Evolutionary conservation across 2,797 vertebrate species (phyloP).

Genomic region (Pygocentrus nattereri): DNA sequence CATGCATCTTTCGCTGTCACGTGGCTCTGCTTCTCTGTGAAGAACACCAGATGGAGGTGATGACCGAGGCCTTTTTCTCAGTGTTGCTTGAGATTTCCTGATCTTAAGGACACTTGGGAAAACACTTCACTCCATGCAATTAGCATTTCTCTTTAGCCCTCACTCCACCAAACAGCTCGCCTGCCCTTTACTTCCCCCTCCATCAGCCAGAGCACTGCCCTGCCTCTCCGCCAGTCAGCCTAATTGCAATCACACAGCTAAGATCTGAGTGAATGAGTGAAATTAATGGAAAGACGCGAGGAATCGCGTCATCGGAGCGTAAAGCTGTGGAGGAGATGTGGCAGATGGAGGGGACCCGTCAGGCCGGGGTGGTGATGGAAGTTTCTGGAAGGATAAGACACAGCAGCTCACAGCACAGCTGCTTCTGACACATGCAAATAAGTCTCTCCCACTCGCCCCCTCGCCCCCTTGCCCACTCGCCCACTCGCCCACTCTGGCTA

Average conservation of each 20-base stretch:
- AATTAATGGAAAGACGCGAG: not conserved
- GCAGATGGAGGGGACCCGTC: not conserved
- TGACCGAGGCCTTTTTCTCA: not conserved
- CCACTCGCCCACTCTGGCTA: constrained; percentile 11
- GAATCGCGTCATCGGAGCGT: not conserved
- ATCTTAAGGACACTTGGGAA: not conserved
- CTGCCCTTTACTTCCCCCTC: not conserved
- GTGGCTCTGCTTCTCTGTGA: not conserved
- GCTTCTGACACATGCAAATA: constrained; percentile 19
- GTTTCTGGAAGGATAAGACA: not conserved
- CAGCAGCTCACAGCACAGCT: constrained; percentile 4
- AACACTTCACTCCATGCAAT: not conserved
- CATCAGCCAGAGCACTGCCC: not conserved
- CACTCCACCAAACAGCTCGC: too few species aligned
- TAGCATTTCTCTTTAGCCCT: not conserved
- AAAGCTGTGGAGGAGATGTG: not conserved
- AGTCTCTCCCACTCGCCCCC: constrained; percentile 1
- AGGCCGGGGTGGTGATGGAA: not conserved
- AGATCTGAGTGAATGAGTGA: not conserved
- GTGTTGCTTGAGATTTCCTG: not conserved
- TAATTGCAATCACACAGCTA: constrained; percentile 16
- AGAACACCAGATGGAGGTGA: not conserved
- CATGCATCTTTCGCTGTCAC: not conserved
- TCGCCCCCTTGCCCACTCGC: too few species aligned
- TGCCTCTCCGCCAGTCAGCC: not conserved